Conservation (phyloP, 2,797 vertebrate genomes). For the Parotocinclus haroldoi region DNA sequence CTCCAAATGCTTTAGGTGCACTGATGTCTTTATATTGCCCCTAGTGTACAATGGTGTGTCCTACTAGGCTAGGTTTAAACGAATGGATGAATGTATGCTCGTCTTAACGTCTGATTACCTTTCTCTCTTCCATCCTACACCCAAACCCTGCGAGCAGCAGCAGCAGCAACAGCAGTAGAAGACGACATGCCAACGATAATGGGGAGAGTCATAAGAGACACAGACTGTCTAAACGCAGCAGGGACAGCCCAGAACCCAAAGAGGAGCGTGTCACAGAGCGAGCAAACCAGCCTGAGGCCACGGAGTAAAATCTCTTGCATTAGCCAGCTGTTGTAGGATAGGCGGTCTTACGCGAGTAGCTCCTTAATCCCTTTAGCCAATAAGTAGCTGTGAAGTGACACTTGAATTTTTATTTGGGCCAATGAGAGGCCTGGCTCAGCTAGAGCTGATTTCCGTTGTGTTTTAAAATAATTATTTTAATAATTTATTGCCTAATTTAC, state of each 20-base stretch:
- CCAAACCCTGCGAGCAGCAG: constrained; percentile 55
- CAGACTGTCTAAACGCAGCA: constrained; percentile 80
- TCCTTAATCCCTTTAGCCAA: not conserved
- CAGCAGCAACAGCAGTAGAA: constrained; percentile 76
- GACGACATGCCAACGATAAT: constrained; percentile 77
- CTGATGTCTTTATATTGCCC: no score
- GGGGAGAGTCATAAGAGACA: constrained; percentile 77
- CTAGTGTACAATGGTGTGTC: no score
- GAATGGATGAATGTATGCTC: no score
- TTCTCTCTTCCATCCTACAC: not conserved
- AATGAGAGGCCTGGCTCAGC: constrained; percentile 12
- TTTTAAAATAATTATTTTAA: constrained; percentile 6
- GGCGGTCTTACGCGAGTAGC: not conserved
- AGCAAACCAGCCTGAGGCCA: constrained; percentile 72
- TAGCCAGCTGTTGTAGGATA: constrained; percentile 17
- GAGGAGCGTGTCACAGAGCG: constrained; percentile 69
- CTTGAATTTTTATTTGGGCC: constrained; percentile 19
- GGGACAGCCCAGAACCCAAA: constrained; percentile 74
- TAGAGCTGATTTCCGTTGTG: constrained; percentile 39
- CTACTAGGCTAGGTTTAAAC: no score
- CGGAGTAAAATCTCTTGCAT: constrained; percentile 54
- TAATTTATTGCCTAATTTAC: no score
- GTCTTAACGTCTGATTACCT: no score
- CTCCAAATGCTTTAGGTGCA: no score
- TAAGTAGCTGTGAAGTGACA: constrained; percentile 2